These are phyloP conservation scores for Pollenia labialis DNA, from an alignment of 2,888 invertebrate species.

Conservation along the genomic window DNA sequence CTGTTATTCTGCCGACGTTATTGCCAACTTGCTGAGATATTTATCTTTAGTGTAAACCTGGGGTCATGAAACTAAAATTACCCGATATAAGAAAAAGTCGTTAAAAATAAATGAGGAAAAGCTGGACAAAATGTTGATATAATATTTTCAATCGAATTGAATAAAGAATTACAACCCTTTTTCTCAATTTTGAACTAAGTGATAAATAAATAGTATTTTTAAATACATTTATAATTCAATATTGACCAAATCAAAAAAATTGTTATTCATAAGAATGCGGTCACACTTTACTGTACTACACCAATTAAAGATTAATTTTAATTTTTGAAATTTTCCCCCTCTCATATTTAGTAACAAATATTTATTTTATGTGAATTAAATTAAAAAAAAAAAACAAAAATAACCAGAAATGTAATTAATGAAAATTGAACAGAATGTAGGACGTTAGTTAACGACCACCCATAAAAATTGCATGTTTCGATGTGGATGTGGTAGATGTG, in stretches of 20 bases:
- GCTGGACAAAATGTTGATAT: no score
- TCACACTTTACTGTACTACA: background rate
- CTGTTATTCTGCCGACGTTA: no score
- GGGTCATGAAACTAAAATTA: no score
- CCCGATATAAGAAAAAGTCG: no score
- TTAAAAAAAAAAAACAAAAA: slow-evolving; percentile 14
- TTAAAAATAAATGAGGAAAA: no score
- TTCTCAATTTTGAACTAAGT: no score
- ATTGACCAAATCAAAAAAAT: background rate
- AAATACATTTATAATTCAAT: no score
- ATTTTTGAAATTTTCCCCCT: slow-evolving; percentile 1
- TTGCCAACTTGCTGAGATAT: no score
- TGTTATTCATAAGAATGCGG: slow-evolving; percentile 14
- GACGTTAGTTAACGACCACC: slow-evolving; percentile 66
- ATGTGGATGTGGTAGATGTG: slow-evolving; percentile 20
- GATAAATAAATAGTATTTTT: no score
- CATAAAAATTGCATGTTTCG: slow-evolving; percentile 56
- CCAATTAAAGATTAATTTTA: slow-evolving; percentile 11
- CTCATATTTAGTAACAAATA: slow-evolving; percentile 33
- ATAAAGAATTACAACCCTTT: no score
- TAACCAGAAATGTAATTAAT: slow-evolving; percentile 67
- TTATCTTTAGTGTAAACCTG: no score
- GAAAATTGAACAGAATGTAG: slow-evolving; percentile 67
- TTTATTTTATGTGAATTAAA: slow-evolving; percentile 29
- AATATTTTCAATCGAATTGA: no score